Conservation (phyloP, 2,888 invertebrate species). For the Osmoderma eremita region DNA sequence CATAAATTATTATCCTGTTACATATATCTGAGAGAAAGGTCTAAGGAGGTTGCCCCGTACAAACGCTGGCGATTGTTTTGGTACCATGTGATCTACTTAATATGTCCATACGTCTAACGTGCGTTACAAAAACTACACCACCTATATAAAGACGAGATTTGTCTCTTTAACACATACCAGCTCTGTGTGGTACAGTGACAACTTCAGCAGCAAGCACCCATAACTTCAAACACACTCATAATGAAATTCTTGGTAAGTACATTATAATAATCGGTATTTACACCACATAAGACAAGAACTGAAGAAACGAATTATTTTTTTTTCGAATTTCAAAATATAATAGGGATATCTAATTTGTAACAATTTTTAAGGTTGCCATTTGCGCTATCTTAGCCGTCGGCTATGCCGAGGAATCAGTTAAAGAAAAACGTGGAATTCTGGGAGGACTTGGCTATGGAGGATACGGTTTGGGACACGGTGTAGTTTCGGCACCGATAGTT, state of each 20-base stretch:
- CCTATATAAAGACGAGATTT: conserved; percentile 42
- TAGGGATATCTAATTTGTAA: not conserved
- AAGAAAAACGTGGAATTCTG: conserved; percentile 42
- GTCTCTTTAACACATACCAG: conserved; percentile 24
- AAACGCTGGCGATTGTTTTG: conserved; percentile 39
- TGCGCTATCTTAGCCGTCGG: conserved; percentile 33
- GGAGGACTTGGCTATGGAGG: conserved; percentile 38
- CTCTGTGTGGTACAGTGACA: conserved; percentile 36
- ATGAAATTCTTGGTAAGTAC: conserved; percentile 44
- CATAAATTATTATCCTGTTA: conserved; percentile 17
- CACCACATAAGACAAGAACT: conserved; percentile 3
- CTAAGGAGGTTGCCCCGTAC: conserved; percentile 5
- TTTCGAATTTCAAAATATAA: not conserved
- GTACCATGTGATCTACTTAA: conserved; percentile 37
- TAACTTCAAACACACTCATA: conserved; percentile 10
- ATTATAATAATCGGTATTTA: conserved; percentile 4
- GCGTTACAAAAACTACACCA: conserved; percentile 34
- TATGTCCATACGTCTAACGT: conserved; percentile 17
- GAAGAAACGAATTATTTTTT: not conserved
- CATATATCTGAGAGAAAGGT: conserved; percentile 27
- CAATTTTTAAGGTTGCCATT: conserved; percentile 30
- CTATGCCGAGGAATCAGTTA: conserved; percentile 37
- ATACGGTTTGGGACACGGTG: conserved; percentile 30
- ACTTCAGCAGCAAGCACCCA: conserved; percentile 18
- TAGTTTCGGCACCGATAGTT: conserved; percentile 34